These are phyloP conservation scores for Caenorhabditis panamensis DNA, from an alignment of 2,888 invertebrate genomes.

Conservation along the genomic window DNA sequence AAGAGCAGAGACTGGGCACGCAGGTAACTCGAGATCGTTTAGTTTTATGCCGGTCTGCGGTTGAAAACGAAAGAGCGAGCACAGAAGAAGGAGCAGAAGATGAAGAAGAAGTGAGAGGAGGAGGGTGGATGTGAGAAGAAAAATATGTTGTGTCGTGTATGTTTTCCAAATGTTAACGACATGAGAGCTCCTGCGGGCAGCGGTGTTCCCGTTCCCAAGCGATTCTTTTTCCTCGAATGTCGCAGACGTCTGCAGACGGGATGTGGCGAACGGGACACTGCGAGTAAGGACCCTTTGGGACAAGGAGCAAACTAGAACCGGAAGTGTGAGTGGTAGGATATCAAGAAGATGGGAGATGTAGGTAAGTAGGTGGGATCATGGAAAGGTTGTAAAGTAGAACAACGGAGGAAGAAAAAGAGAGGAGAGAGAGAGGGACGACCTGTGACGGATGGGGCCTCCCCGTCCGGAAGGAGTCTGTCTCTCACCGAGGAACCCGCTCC, in stretches of 20 bases:
- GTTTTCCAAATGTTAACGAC: slow-evolving; percentile 50
- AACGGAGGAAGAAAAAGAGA: slow-evolving; percentile 21
- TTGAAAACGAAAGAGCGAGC: slow-evolving; percentile 24
- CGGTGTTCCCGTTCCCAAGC: slow-evolving; percentile 31
- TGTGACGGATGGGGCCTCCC: slow-evolving; percentile 29
- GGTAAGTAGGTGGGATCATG: slow-evolving; percentile 23
- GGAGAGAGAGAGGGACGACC: slow-evolving; percentile 15
- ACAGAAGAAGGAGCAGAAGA: slow-evolving; percentile 9
- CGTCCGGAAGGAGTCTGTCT: slow-evolving; percentile 17
- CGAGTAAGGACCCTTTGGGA: no score
- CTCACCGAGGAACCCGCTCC: neutral
- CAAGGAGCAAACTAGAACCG: neutral
- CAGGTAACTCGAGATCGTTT: slow-evolving; percentile 60
- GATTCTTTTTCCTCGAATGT: no score
- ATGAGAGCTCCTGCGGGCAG: slow-evolving; percentile 19
- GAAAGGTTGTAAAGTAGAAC: slow-evolving; percentile 37
- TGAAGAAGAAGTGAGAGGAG: slow-evolving; percentile 8
- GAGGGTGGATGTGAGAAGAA: slow-evolving; percentile 20
- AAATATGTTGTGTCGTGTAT: slow-evolving; percentile 40
- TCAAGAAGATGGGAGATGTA: neutral
- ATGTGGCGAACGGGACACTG: no score
- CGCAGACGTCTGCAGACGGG: no score
- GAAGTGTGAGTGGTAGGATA: slow-evolving; percentile 2
- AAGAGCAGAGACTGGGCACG: slow-evolving; percentile 36
- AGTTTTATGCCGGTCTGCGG: slow-evolving; percentile 61